Percentiles rank a stretch among this genome's conserved stretches.
These are phyloP conservation scores for Rutilus rutilus DNA, from an alignment of 2,113 vertebrate genomes.

Conservation along the genomic window DNA sequence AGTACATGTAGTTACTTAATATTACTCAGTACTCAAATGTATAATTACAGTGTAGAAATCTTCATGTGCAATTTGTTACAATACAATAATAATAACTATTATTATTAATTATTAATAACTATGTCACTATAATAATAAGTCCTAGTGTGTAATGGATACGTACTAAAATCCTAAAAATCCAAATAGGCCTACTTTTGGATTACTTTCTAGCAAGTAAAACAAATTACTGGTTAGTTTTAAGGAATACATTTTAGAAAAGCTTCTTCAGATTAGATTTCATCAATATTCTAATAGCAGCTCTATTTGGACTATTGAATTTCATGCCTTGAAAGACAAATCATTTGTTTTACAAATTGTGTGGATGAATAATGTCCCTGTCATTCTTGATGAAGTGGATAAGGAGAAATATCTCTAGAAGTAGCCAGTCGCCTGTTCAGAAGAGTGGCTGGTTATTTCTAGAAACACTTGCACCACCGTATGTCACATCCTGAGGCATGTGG, in stretches of 20 bases:
- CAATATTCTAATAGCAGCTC: neutral
- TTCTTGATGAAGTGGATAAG: neutral
- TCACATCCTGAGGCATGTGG: conserved; percentile 4
- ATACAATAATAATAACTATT: too few species aligned
- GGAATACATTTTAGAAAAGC: neutral
- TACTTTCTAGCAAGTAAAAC: neutral
- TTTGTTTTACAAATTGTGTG: neutral
- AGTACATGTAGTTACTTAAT: too few species aligned
- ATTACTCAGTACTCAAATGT: too few species aligned
- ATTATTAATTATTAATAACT: too few species aligned
- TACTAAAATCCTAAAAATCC: neutral
- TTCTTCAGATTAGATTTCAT: neutral
- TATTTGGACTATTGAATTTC: neutral
- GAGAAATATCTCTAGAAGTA: neutral
- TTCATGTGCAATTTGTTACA: neutral
- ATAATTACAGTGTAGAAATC: neutral
- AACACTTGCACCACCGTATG: neutral
- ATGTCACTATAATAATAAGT: neutral
- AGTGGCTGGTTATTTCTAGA: conserved; percentile 25
- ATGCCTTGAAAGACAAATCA: neutral
- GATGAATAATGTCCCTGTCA: neutral
- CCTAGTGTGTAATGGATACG: neutral
- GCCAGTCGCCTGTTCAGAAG: neutral
- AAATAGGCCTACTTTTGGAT: neutral
- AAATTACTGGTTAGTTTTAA: neutral